These are phyloP conservation scores for Hiodon tergisus DNA, from an alignment of 2,113 vertebrate species.

Conservation along the genomic window DNA sequence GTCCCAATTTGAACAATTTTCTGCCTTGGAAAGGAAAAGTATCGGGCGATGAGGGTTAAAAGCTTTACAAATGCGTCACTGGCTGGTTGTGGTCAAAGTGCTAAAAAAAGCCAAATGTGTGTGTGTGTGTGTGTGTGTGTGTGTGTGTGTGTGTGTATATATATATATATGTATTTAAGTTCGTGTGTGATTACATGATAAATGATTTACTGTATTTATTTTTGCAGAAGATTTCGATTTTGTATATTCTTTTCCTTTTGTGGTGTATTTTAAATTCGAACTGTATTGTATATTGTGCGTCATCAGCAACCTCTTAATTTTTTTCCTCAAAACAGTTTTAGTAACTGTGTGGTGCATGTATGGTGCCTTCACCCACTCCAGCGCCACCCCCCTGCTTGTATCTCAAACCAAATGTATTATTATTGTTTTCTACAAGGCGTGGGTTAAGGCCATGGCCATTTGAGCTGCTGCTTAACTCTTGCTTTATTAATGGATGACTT, in stretches of 20 bases:
- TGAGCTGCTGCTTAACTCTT: background rate
- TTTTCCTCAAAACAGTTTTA: no score
- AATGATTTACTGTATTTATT: constrained; percentile 58
- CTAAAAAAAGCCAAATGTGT: no score
- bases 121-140: background rate
- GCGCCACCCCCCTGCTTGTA: constrained; percentile 3
- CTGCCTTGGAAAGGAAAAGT: background rate
- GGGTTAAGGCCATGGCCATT: background rate
- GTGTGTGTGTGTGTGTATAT: constrained; percentile 11
- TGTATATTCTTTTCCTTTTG: constrained; percentile 38
- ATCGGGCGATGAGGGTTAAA: no score
- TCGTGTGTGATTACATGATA: background rate
- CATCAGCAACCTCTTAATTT: constrained; percentile 7
- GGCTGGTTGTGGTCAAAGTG: no score
- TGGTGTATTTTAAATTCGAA: constrained; percentile 34
- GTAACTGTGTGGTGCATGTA: background rate
- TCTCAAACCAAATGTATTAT: background rate
- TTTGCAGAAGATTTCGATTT: constrained; percentile 34
- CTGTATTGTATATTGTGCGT: constrained; percentile 19
- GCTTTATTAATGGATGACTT: no score
- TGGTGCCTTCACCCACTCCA: background rate
- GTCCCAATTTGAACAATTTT: background rate
- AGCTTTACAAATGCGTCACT: no score
- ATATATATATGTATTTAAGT: background rate
- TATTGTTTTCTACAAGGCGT: no score